Percentiles rank a stretch among this genome's conserved stretches.
phyloP scores from a whole-genome alignment of 2,888 invertebrate genomes.

The Drosophila acutilabella region DNA sequence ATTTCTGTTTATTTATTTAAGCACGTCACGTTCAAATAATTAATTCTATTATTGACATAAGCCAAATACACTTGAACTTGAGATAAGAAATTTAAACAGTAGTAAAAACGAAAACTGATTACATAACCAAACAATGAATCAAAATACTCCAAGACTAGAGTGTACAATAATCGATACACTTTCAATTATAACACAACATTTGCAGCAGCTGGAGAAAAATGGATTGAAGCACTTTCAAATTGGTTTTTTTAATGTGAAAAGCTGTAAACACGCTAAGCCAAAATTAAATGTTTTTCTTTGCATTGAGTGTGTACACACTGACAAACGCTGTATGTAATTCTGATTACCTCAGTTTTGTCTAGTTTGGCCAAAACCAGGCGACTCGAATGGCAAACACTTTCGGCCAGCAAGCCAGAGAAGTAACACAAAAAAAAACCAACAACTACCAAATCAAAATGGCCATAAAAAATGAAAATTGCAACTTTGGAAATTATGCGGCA shows the following conservation, averaged over 20 bases:
- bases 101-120: not conserved
- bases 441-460: conserved; percentile 54
- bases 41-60: not conserved
- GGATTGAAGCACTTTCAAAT: conserved; percentile 15
- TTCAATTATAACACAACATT: conserved; percentile 33
- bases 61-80: not conserved
- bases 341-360: conserved; percentile 61
- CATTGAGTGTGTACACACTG: conserved; percentile 14
- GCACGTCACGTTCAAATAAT: not conserved
- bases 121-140: not conserved
- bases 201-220: conserved; percentile 25
- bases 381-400: conserved; percentile 47
- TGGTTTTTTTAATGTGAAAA: conserved; percentile 4
- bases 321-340: conserved; percentile 41
- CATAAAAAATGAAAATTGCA: conserved; percentile 71
- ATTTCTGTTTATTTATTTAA: not conserved
- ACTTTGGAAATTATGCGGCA: conserved; percentile 72
- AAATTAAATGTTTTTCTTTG: conserved; percentile 33
- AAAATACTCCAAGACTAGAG: not conserved
- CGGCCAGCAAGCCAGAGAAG: conserved; percentile 23
- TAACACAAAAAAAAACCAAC: not conserved
- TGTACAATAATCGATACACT: conserved; percentile 19
- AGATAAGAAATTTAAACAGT: not conserved
- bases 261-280: conserved; percentile 22
- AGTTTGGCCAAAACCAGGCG: conserved; percentile 43